Evolutionary conservation across 2,113 vertebrate species (phyloP), one percentile per base, ranked within the genome.

Genomic region (Ictalurus punctatus): DNA sequence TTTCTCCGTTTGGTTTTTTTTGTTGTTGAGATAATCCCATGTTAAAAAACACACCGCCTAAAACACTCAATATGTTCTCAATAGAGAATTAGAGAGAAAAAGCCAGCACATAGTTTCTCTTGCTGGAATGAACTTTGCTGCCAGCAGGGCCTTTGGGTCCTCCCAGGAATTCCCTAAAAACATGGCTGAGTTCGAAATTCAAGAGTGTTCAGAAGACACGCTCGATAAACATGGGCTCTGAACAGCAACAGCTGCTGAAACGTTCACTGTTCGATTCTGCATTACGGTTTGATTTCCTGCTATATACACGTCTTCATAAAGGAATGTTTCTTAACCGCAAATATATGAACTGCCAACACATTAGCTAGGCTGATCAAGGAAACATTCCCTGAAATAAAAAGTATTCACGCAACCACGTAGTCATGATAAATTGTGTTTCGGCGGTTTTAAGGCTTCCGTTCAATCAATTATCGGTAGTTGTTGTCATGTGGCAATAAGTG

Each of bases 111-210:
- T 63, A 83, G 52, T 82, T 83, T 80, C 73, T 40, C 9, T 63
- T 21, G 21, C 61, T 19, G 52, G 79, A 83, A 61, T 74, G 86
- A 83, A 84, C 48, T 67, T 65, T 14, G 82, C 67, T 83, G 79
- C 90, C 90, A 92, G 92, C 59, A 67, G 91, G 54, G 61, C 87
- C 89, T 89, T 91, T 83, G 84, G 91, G 90, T 91, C 91, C 91
- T 87, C 58, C 83, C 40, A 85, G 78, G 84, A 85, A 90, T 71
- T 67, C 81, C 69, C 59, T 78, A 69, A 85, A 82, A 48, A 87
- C 85, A 87, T 44, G 58, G 34, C 40, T 8, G 44, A 86, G 85
- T 84, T 78, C 81, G 9, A 83, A 86, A 54, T 76, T 54, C 71
- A 83, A 83, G 86, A 82, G 78, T 83, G 78, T 81, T 90, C 56